Percentiles rank a stretch among this genome's conserved stretches.
These are phyloP conservation scores for Sabatieria punctata DNA, from an alignment of 2,888 invertebrate genomes.

Conservation along the genomic window DNA sequence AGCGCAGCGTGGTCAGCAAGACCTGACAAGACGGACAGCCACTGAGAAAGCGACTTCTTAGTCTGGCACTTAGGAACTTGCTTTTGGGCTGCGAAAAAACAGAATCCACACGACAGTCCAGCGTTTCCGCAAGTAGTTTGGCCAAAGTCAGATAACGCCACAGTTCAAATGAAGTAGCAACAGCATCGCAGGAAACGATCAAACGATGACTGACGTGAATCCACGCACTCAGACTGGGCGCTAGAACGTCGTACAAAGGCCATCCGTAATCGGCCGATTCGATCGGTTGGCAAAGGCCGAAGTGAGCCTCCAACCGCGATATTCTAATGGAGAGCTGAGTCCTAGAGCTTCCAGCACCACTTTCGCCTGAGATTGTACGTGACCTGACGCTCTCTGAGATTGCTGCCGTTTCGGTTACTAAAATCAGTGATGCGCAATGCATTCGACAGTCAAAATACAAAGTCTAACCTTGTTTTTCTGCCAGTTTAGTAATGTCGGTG, in stretches of 20 bases:
- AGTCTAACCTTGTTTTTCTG: too few species aligned
- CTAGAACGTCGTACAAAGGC: conserved; percentile 22
- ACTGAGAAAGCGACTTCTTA: conserved; percentile 9
- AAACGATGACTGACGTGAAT: conserved; percentile 9
- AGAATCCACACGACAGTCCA: conserved; percentile 13
- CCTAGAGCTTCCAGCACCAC: too few species aligned
- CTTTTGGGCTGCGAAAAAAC: conserved; percentile 7
- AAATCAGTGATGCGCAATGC: too few species aligned
- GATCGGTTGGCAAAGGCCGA: conserved; percentile 17
- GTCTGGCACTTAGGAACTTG: conserved; percentile 13
- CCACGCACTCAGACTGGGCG: conserved; percentile 22
- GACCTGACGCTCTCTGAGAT: too few species aligned
- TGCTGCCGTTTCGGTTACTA: too few species aligned
- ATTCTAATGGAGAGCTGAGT: too few species aligned
- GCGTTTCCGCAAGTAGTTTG: conserved; percentile 16
- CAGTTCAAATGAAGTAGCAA: background rate
- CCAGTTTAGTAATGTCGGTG: too few species aligned
- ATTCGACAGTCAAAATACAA: too few species aligned
- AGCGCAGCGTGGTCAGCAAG: background rate
- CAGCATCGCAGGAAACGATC: background rate
- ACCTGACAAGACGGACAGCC: conserved; percentile 11
- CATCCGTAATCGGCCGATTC: conserved; percentile 17
- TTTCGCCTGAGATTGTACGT: too few species aligned
- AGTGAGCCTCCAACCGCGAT: too few species aligned
- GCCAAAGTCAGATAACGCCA: conserved; percentile 12